Percentiles rank a stretch among this genome's conserved stretches.
These are phyloP conservation scores for Cephus pygmeus DNA, from an alignment of 2,888 invertebrate species.

Conservation along the genomic window DNA sequence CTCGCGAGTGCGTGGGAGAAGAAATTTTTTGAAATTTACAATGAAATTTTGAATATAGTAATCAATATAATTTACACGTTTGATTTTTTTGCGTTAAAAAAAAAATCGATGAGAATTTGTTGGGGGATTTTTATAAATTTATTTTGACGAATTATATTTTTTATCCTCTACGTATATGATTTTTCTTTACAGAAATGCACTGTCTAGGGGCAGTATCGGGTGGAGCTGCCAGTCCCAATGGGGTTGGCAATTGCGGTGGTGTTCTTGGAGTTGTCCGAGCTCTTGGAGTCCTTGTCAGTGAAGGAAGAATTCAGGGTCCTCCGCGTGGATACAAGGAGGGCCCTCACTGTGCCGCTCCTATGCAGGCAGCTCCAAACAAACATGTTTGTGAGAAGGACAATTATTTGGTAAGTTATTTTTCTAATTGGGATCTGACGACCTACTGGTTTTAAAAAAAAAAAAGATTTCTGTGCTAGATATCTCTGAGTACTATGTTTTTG, in stretches of 20 bases:
- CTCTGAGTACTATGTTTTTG: background rate
- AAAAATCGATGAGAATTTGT: background rate
- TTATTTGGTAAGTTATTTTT: conserved; percentile 66
- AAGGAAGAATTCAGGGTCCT: conserved; percentile 64
- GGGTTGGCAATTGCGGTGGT: conserved; percentile 51
- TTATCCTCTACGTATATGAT: background rate
- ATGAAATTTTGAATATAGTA: background rate
- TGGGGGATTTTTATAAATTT: too few relatives aligned
- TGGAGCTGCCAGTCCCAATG: conserved; percentile 37
- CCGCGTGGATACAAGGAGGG: conserved; percentile 75
- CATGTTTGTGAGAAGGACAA: conserved; percentile 68
- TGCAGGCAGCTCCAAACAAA: conserved; percentile 62
- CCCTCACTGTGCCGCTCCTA: conserved; percentile 72
- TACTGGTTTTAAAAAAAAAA: background rate
- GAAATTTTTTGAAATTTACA: background rate
- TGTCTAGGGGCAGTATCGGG: conserved; percentile 61
- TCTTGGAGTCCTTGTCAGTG: conserved; percentile 63
- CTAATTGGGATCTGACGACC: background rate
- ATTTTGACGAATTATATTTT: background rate
- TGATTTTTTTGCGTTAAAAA: background rate
- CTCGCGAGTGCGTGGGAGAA: background rate
- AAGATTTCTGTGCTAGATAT: background rate
- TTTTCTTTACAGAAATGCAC: conserved; percentile 58
- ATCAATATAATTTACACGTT: background rate
- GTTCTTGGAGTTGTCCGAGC: conserved; percentile 62